Evolutionary conservation across 2,113 vertebrate species (phyloP).

Genomic region (Dipodomys merriami): DNA sequence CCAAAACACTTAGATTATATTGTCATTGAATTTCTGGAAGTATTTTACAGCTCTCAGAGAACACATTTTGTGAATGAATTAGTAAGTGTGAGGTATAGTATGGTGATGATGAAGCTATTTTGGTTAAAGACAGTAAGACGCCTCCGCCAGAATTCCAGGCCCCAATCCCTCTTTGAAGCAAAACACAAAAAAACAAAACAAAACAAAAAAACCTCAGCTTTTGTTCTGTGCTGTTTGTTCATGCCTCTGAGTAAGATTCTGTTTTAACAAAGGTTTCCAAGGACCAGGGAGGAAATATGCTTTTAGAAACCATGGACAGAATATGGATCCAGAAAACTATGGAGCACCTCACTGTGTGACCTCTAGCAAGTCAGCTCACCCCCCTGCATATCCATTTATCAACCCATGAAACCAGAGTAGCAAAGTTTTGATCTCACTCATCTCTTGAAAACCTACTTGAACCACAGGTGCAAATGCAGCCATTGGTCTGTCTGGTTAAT

Average conservation of each 20-base stretch:
- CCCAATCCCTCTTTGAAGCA: neutral
- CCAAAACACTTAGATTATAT: neutral
- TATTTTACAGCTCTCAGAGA: neutral
- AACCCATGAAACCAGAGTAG: neutral
- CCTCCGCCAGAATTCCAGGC: neutral
- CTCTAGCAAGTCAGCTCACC: neutral
- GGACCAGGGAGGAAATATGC: neutral
- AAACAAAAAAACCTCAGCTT: neutral
- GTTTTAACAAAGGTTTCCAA: conserved; percentile 71
- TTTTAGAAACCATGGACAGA: conserved; percentile 44
- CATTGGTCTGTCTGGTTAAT: neutral
- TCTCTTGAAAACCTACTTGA: neutral
- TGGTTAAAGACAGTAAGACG: neutral
- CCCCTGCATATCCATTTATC: neutral
- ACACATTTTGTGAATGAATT: neutral
- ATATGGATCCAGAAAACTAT: neutral
- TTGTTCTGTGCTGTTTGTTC: conserved; percentile 56
- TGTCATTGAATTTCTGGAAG: neutral
- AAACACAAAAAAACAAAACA: neutral
- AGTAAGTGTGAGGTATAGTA: neutral
- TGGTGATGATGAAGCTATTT: neutral
- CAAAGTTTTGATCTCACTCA: neutral
- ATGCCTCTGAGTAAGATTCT: conserved; percentile 54
- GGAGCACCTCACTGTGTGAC: neutral
- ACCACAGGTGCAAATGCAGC: neutral